A percentile compares a stretch with the other conserved stretches of the same genome.
Conservation (phyloP, 92 coral and sea anemone genomes). For the Zoanthus sociatus region DNA sequence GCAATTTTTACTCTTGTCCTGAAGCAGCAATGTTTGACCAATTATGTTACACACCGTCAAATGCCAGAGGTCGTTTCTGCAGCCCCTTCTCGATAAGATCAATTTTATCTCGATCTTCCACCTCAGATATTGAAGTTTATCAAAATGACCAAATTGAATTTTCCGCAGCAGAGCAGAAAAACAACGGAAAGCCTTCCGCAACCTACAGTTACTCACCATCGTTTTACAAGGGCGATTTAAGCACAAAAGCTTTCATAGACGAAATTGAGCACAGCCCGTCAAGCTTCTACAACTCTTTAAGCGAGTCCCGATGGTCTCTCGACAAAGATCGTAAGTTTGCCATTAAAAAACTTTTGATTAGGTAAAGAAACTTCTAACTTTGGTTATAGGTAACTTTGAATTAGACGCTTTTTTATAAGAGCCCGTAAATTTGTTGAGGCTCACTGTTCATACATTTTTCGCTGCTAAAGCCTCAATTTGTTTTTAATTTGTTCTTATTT, state of each 20-base stretch:
- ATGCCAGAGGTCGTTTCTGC: constrained; percentile 18
- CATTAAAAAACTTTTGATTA: background rate
- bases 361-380: no score
- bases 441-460: no score
- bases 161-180: background rate
- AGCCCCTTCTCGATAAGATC: constrained; percentile 45
- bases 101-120: constrained; percentile 35
- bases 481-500: no score
- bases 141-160: background rate
- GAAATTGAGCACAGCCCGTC: background rate
- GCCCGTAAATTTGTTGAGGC: no score
- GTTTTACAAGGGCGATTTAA: constrained; percentile 5
- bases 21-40: constrained; percentile 11
- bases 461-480: no score
- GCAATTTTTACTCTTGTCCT: background rate
- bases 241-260: background rate
- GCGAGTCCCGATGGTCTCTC: background rate
- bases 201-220: background rate
- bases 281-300: background rate
- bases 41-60: background rate
- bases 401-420: no score
- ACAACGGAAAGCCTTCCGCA: background rate
- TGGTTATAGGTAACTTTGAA: no score
- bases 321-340: constrained; percentile 23
- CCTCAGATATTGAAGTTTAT: constrained; percentile 5